A percentile compares a stretch with the other conserved stretches of the same genome.
These are phyloP conservation scores for Irena cyanogastra DNA, from an alignment of 2,113 vertebrate species.

Conservation along the genomic window DNA sequence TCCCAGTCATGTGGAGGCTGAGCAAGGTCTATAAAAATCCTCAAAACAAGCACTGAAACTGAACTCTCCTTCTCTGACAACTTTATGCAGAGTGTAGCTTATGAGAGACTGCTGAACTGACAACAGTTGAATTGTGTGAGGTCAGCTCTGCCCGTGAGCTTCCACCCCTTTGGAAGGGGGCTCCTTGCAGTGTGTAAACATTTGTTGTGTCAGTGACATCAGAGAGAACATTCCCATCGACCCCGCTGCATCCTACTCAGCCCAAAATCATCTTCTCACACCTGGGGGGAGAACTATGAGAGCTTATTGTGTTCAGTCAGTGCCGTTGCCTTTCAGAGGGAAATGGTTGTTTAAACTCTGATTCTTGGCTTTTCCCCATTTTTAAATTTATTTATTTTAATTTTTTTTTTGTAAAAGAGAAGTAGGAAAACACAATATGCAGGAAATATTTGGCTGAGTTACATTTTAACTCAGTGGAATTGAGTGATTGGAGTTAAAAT, in stretches of 20 bases:
- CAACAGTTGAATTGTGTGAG: fast-evolving
- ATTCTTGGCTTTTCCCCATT: neutral
- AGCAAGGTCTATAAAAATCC: neutral
- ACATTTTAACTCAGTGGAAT: neutral
- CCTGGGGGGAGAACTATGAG: neutral
- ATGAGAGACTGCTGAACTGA: neutral
- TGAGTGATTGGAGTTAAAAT: neutral
- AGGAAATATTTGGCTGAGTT: neutral
- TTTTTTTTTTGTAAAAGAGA: neutral
- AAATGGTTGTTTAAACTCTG: neutral
- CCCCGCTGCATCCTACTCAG: neutral
- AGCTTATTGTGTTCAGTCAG: neutral
- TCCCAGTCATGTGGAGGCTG: neutral
- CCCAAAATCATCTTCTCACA: neutral
- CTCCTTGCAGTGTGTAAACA: neutral
- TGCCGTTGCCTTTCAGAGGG: neutral
- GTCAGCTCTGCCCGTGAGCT: neutral
- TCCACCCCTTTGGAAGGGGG: neutral
- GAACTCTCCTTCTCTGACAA: neutral
- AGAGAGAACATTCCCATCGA: neutral
- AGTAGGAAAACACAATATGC: neutral
- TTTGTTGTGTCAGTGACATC: too few relatives aligned
- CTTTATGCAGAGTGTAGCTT: neutral
- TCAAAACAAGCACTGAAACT: neutral
- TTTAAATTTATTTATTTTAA: too few relatives aligned